Conservation (phyloP, 2,113 vertebrate species). For the Xiphophorus hellerii region DNA sequence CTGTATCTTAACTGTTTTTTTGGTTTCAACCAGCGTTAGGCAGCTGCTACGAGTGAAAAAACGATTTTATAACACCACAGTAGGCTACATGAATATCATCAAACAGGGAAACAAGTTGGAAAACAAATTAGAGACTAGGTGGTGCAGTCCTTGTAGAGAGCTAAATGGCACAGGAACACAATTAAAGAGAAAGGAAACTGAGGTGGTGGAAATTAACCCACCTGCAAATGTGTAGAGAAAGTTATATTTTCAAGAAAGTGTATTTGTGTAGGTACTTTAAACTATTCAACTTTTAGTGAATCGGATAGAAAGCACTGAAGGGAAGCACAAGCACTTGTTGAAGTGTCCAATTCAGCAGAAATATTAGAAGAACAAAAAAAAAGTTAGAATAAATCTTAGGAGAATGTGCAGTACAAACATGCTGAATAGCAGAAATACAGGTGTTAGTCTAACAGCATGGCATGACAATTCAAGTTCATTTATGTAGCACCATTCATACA, state of each 20-base stretch:
- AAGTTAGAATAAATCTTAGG: too few species aligned
- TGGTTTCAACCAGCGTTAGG: neutral
- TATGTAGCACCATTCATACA: too few species aligned
- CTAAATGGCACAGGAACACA: too few species aligned
- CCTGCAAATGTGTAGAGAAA: neutral
- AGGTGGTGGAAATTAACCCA: neutral
- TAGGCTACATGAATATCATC: neutral
- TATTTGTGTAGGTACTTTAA: neutral
- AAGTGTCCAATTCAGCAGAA: neutral
- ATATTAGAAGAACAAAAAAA: neutral
- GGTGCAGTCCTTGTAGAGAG: neutral
- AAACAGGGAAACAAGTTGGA: conserved; percentile 4
- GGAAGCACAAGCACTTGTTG: neutral
- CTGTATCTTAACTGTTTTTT: conserved; percentile 1
- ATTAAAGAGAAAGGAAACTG: neutral
- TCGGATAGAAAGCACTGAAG: too few species aligned
- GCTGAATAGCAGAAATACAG: neutral
- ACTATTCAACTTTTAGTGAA: too few species aligned
- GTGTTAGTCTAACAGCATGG: neutral
- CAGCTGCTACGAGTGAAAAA: neutral
- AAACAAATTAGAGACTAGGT: neutral
- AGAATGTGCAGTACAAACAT: neutral
- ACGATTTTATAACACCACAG: neutral
- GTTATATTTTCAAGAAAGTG: neutral
- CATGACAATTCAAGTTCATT: neutral